A percentile compares a stretch with the other conserved stretches of the same genome.
Evolutionary conservation across 2,113 vertebrate species (phyloP).

Genomic region (Ageneiosus marmoratus): DNA sequence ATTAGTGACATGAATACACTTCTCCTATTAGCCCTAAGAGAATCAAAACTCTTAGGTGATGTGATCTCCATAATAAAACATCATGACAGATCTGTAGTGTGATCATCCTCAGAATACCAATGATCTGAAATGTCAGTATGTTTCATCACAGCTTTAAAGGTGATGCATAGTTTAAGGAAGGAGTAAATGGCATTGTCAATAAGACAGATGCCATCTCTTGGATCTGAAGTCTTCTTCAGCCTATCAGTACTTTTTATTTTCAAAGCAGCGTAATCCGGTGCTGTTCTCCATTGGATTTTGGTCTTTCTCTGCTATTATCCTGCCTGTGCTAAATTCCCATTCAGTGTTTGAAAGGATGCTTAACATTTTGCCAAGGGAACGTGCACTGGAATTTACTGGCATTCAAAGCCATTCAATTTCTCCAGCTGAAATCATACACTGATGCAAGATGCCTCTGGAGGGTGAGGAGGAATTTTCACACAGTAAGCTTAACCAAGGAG

Average conservation of each 20-base stretch:
- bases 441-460: neutral
- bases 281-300: neutral
- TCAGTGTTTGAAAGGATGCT: neutral
- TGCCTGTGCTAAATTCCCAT: neutral
- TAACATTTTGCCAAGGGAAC: constrained; percentile 19
- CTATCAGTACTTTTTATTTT: neutral
- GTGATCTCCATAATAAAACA: constrained; percentile 20
- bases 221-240: too few relatives aligned
- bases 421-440: neutral
- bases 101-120: constrained; percentile 2
- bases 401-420: neutral
- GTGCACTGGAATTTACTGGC: neutral
- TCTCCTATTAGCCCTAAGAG: neutral
- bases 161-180: neutral
- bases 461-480: neutral
- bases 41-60: neutral
- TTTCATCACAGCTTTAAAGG: constrained; percentile 9
- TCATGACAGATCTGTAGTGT: neutral
- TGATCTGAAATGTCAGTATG: neutral
- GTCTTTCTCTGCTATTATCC: neutral
- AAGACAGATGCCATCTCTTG: neutral
- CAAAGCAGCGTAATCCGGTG: neutral
- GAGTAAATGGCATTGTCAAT: neutral
- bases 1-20: too few relatives aligned
- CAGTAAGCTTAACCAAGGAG: neutral